Evolutionary conservation across 2,113 vertebrate genomes (phyloP).

Genomic region (Coryphaenoides rupestris): DNA sequence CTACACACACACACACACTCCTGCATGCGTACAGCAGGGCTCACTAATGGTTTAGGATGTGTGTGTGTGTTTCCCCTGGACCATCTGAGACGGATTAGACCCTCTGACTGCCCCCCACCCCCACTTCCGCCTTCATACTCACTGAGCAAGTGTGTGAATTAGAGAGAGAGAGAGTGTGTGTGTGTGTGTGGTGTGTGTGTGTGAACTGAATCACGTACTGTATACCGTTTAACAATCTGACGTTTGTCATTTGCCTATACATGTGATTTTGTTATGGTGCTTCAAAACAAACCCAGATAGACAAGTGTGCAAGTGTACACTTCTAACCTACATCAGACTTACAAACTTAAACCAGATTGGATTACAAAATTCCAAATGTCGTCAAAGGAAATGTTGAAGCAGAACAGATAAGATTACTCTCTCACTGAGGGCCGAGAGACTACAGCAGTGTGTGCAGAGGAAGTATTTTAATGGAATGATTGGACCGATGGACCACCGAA

Average conservation of each 20-base stretch:
- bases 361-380: not conserved
- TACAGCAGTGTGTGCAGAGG: not conserved
- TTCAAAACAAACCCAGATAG: not conserved
- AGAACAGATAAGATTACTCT: conserved; percentile 31
- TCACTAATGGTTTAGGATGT: conserved; percentile 64
- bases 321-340: not conserved
- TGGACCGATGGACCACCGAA: not conserved
- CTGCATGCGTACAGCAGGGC: not conserved
- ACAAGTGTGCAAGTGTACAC: not conserved
- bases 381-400: conserved; percentile 30
- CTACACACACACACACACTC: conserved; percentile 2
- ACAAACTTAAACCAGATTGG: too few relatives aligned
- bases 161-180: conserved; percentile 32
- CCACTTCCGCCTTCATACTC: conserved; percentile 32
- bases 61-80: conserved; percentile 48
- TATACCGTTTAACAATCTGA: too few relatives aligned
- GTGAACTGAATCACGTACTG: conserved; percentile 16
- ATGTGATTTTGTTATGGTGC: not conserved
- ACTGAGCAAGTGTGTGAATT: conserved; percentile 18
- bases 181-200: conserved; percentile 6
- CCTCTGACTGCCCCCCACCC: conserved; percentile 33
- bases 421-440: conserved; percentile 16
- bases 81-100: conserved; percentile 71
- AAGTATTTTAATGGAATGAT: not conserved
- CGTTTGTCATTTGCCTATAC: not conserved